phyloP scores from a whole-genome alignment of 2,888 invertebrate species.

The Nematopogon swammerdamellus region DNA sequence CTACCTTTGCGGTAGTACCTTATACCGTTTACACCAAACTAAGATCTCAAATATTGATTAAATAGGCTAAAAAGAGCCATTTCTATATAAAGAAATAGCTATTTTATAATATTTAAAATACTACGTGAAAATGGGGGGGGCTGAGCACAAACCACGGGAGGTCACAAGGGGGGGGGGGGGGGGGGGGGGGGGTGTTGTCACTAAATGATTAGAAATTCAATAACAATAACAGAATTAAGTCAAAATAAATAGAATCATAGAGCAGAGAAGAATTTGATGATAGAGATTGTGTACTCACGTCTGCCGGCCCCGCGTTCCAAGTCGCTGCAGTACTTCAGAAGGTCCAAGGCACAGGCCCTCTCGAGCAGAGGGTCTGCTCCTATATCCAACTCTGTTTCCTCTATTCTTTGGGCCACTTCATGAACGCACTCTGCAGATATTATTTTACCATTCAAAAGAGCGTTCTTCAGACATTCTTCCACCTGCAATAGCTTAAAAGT shows the following conservation, averaged over 20 bases:
- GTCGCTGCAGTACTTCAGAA: constrained; percentile 74
- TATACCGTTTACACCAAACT: no score
- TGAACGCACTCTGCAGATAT: constrained; percentile 72
- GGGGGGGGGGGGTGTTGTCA: no score
- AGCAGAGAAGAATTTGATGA: neutral
- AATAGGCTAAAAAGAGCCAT: no score
- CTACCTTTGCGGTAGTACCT: no score
- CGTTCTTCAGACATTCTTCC: constrained; percentile 90
- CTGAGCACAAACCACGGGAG: no score
- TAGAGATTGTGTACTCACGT: constrained; percentile 61
- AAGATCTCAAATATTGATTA: no score
- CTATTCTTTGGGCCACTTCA: constrained; percentile 86
- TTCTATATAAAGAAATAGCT: no score
- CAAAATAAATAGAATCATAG: neutral
- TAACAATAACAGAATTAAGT: neutral
- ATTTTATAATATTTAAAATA: no score
- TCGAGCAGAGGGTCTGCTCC: constrained; percentile 92
- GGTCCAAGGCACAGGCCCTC: constrained; percentile 82
- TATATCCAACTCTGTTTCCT: constrained; percentile 89
- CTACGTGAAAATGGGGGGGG: no score
- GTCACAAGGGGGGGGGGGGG: no score
- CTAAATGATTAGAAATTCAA: no score
- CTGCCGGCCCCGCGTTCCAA: constrained; percentile 87
- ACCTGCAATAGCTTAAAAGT: constrained; percentile 63
- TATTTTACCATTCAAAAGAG: constrained; percentile 70